phyloP scores from a whole-genome alignment of 2,113 vertebrate genomes.

The Callorhinus ursinus region DNA sequence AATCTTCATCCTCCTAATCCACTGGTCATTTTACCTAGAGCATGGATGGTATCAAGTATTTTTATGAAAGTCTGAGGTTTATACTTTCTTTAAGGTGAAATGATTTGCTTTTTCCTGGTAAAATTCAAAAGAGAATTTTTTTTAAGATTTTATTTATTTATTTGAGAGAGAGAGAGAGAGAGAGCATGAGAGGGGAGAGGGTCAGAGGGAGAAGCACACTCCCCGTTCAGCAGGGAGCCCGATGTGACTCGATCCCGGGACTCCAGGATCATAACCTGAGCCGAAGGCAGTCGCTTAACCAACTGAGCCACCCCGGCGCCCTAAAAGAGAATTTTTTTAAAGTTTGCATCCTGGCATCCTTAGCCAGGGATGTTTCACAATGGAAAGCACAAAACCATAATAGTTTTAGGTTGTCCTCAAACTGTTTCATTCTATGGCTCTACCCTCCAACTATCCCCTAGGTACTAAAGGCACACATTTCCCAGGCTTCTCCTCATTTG shows the following conservation, averaged over 20 bases:
- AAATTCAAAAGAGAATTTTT: background rate
- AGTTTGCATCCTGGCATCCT: background rate
- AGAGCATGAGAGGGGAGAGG: no score
- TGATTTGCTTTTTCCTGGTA: background rate
- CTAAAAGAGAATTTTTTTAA: background rate
- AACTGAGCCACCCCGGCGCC: no score
- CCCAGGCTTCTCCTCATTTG: background rate
- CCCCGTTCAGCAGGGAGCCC: no score
- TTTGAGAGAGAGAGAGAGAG: no score
- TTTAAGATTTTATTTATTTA: no score
- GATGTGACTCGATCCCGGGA: no score
- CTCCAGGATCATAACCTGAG: no score
- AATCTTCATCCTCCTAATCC: background rate
- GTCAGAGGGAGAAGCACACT: no score
- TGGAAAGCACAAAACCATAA: background rate
- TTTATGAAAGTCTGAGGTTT: background rate
- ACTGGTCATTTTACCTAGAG: background rate
- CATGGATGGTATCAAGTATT: background rate
- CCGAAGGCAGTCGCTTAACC: no score
- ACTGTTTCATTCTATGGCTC: background rate
- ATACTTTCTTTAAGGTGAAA: background rate
- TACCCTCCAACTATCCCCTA: background rate
- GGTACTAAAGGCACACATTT: background rate
- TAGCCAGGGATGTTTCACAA: background rate
- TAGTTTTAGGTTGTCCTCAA: background rate